Evolutionary conservation across 2,888 invertebrate species (phyloP).

Genomic region (Chaitophorus viminalis): DNA sequence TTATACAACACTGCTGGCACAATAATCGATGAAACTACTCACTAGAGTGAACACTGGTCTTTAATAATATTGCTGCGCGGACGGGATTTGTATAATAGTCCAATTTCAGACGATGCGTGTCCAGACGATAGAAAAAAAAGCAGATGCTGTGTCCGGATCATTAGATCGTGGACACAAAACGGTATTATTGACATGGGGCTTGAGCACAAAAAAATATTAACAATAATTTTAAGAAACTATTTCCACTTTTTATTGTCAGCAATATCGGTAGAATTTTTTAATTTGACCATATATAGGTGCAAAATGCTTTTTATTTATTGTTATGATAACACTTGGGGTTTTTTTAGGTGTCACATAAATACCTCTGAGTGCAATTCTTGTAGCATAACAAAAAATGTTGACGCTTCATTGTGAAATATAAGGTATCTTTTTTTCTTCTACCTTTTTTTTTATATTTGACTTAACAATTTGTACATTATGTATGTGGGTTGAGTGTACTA

Average conservation of each 20-base stretch:
- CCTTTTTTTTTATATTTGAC: not conserved
- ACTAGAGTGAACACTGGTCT: constrained; percentile 56
- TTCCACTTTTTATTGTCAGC: constrained; percentile 23
- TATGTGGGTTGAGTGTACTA: not conserved
- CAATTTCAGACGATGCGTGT: constrained; percentile 60
- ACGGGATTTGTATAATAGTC: constrained; percentile 49
- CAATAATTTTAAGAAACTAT: constrained; percentile 31
- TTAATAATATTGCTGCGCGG: constrained; percentile 42
- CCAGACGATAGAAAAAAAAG: constrained; percentile 50
- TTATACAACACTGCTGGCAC: constrained; percentile 38
- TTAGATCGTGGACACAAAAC: constrained; percentile 59
- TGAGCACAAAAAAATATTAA: constrained; percentile 49
- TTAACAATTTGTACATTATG: constrained; percentile 30
- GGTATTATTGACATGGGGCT: constrained; percentile 58
- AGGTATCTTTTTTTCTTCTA: constrained; percentile 7
- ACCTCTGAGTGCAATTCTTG: not conserved
- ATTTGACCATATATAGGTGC: constrained; percentile 12
- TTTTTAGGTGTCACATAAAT: constrained; percentile 13
- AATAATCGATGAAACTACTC: constrained; percentile 54
- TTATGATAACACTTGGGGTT: not conserved
- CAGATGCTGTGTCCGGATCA: constrained; percentile 60
- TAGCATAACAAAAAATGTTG: not conserved
- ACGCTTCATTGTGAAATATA: constrained; percentile 31
- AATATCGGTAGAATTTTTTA: constrained; percentile 4
- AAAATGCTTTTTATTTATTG: not conserved